These are phyloP conservation scores for Orthosia cruda DNA, from an alignment of 2,888 invertebrate species.

Conservation along the genomic window DNA sequence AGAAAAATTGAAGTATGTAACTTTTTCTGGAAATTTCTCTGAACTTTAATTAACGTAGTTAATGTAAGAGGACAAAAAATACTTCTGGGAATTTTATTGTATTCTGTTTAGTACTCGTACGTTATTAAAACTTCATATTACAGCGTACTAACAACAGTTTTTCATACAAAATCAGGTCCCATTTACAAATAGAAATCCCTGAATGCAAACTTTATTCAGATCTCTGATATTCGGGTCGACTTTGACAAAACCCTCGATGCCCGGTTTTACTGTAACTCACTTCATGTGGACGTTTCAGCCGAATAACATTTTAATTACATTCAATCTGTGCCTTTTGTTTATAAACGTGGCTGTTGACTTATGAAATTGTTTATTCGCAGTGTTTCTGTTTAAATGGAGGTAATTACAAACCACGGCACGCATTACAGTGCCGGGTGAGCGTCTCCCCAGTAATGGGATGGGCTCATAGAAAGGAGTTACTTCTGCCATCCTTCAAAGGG, in stretches of 20 bases:
- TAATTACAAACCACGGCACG: conserved; percentile 61
- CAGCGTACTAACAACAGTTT: neutral
- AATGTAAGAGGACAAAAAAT: too few relatives aligned
- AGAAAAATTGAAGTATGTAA: too few relatives aligned
- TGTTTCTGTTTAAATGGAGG: conserved; percentile 50
- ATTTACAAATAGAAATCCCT: conserved; percentile 21
- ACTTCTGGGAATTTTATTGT: too few relatives aligned
- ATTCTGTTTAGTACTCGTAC: too few relatives aligned
- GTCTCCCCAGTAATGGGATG: conserved; percentile 66
- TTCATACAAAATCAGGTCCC: conserved; percentile 10
- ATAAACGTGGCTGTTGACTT: conserved; percentile 34
- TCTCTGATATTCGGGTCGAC: conserved; percentile 35
- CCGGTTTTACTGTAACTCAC: conserved; percentile 34
- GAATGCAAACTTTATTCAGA: conserved; percentile 44
- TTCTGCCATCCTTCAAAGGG: conserved; percentile 77
- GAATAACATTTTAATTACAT: conserved; percentile 52
- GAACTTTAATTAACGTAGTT: too few relatives aligned
- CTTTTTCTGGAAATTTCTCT: too few relatives aligned
- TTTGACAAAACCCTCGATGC: conserved; percentile 27
- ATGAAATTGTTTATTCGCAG: conserved; percentile 47
- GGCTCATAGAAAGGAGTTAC: conserved; percentile 63
- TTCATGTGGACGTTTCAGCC: conserved; percentile 45
- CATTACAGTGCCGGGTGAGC: conserved; percentile 46
- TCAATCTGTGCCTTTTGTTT: conserved; percentile 53
- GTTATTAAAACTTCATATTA: neutral